Evolutionary conservation across 2,113 vertebrate species (phyloP).

Genomic region (Stigmatopora argus): DNA sequence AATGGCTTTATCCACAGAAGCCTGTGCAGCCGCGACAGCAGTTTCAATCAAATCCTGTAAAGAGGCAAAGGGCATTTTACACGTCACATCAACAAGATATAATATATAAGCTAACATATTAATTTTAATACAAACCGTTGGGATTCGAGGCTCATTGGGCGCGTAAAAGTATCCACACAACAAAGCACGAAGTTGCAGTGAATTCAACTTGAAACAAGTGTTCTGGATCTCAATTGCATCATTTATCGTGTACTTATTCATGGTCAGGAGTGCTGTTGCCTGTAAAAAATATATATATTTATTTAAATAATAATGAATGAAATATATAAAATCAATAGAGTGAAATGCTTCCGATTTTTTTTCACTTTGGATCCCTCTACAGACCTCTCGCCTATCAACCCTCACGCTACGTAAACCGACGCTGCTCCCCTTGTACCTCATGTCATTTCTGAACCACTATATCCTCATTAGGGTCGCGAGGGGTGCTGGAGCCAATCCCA

Average conservation of each 20-base stretch:
- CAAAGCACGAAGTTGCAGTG: slow-evolving; percentile 80
- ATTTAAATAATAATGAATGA: no score
- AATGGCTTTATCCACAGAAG: slow-evolving; percentile 78
- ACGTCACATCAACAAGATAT: neutral
- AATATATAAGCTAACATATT: no score
- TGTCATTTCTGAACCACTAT: no score
- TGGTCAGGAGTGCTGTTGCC: slow-evolving; percentile 88
- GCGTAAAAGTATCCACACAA: slow-evolving; percentile 82
- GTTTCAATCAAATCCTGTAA: slow-evolving; percentile 81
- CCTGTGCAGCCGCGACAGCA: slow-evolving; percentile 77
- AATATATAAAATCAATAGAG: no score
- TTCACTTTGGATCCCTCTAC: no score
- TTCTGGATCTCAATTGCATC: slow-evolving; percentile 79
- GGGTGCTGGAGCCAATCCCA: no score
- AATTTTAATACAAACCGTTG: slow-evolving; percentile 70
- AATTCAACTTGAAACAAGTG: slow-evolving; percentile 89
- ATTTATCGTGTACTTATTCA: slow-evolving; percentile 81
- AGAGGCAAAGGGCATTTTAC: neutral
- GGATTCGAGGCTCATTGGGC: slow-evolving; percentile 80
- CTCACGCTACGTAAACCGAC: no score
- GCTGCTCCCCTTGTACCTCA: no score
- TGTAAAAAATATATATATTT: slow-evolving; percentile 32
- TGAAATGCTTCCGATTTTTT: no score
- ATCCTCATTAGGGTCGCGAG: no score
- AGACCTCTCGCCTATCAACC: no score